Evolutionary conservation across 1,140 invertebrate species (phyloP).

Genomic region (Heliconius eleuchia): DNA sequence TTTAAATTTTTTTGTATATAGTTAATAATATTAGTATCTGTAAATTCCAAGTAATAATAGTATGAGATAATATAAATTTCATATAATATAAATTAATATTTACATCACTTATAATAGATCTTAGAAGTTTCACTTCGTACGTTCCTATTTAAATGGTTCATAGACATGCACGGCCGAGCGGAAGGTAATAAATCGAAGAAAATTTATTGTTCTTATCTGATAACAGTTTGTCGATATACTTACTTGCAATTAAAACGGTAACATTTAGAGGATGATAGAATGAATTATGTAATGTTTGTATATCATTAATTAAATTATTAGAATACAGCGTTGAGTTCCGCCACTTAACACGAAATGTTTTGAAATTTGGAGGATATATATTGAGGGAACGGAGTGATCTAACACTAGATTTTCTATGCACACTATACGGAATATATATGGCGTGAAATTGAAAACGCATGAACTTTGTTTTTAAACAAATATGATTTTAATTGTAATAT

Average conservation of each 20-base stretch:
- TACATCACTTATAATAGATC: background rate
- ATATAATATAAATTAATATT: background rate
- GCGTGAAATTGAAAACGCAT: too few species aligned
- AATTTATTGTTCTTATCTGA: slow-evolving; percentile 44
- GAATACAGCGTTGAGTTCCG: background rate
- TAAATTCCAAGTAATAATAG: too few species aligned
- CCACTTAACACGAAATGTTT: too few species aligned
- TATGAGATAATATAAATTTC: background rate
- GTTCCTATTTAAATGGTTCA: slow-evolving; percentile 24
- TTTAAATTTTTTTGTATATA: too few species aligned
- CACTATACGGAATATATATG: too few species aligned
- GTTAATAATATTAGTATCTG: too few species aligned
- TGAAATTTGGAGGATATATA: too few species aligned
- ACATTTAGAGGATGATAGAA: background rate
- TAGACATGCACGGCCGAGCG: slow-evolving; percentile 15
- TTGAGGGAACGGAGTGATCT: too few species aligned
- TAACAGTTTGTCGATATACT: slow-evolving; percentile 41
- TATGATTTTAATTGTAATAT: too few species aligned
- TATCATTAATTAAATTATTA: background rate
- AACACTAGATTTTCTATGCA: too few species aligned
- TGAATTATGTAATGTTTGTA: background rate
- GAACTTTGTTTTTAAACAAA: too few species aligned
- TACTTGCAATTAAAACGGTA: slow-evolving; percentile 17
- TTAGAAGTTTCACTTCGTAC: slow-evolving; percentile 7
- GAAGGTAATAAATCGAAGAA: slow-evolving; percentile 35